Evolutionary conservation across 2,888 invertebrate species (phyloP), one percentile per base, ranked within the genome.

Genomic region (Agriotes lineatus): DNA sequence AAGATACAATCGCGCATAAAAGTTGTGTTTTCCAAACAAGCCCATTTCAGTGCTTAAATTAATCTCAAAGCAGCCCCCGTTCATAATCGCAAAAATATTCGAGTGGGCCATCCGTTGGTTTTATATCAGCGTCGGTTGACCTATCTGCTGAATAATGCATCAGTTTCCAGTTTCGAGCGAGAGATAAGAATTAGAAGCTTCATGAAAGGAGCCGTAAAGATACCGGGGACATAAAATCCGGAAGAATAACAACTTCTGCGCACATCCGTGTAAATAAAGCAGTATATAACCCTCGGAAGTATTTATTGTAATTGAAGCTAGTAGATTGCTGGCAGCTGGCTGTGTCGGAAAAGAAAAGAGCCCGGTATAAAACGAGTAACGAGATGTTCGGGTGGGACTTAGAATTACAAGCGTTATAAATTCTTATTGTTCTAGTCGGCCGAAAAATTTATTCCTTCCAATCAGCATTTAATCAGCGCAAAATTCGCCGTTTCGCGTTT

Each of bases 281-380:
- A 48, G 22, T 22, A 48, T 12, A 22, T 25, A 1, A 20, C 25
- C 48, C 1, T 14, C 14, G 10, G 48, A 48, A 22, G 48, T 48
- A 48, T 48, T 48, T 48, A 48, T 48, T 54, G 54, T 54, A 35
- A 54, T 54, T 35, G 54, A 54, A 35, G n/a, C 54, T 54, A 54
- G 54, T 35, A 54, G 35, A 16, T 35, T 54, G 30, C 33, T 54
- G 35, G 54, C 54, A 35, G 54, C 22, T 30, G 33, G 14, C 16
- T 30, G 33, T 54, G 30, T 33, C 30, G 35, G 35, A 33, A 33
- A 33, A 2, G 45, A 48, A 48, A 48, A 48, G 22, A 22, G 14
- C 19, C 12, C 16, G 22, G 48, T 6, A 22, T 22, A n/a, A 48
- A 48, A 48, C 44, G 44, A 44, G 16, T 7, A 44, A 42, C 20